Conservation (phyloP, 2,797 vertebrate species). For the Halcyon smyrnensis region DNA sequence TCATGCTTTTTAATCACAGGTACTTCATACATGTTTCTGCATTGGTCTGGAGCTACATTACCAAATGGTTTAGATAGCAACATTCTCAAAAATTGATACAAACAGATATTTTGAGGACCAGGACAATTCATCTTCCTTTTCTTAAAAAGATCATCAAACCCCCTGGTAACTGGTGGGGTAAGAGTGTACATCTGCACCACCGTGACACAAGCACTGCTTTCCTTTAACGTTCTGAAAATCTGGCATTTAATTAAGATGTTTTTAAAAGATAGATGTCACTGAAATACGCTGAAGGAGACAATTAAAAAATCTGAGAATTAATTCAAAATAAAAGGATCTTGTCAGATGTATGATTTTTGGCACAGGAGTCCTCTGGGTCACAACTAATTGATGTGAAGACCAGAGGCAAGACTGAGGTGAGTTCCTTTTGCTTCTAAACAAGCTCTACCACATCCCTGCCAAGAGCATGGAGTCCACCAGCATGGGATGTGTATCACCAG, state of each 20-base stretch:
- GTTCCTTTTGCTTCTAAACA: not conserved
- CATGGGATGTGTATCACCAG: fast-evolving
- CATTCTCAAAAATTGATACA: not conserved
- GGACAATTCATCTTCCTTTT: not conserved
- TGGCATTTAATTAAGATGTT: constrained; percentile 1
- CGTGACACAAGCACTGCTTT: not conserved
- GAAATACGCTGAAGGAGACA: not conserved
- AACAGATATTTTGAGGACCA: not conserved
- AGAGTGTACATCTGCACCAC: not conserved
- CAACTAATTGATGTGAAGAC: constrained; percentile 23
- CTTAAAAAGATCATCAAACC: not conserved
- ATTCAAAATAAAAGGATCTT: constrained; percentile 3
- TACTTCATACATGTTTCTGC: not conserved
- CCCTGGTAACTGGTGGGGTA: not conserved
- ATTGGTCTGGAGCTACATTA: not conserved
- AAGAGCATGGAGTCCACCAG: not conserved
- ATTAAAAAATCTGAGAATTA: constrained; percentile 24
- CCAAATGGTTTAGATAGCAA: not conserved
- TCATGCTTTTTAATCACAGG: not conserved
- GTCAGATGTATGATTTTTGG: constrained; percentile 3
- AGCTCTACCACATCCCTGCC: fast-evolving
- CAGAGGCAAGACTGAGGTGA: not conserved
- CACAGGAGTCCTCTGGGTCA: not conserved
- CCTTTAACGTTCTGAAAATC: not conserved
- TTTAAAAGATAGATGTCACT: not conserved